Evolutionary conservation across 2,797 vertebrate species (phyloP).

Genomic region (Gambelia wislizenii): DNA sequence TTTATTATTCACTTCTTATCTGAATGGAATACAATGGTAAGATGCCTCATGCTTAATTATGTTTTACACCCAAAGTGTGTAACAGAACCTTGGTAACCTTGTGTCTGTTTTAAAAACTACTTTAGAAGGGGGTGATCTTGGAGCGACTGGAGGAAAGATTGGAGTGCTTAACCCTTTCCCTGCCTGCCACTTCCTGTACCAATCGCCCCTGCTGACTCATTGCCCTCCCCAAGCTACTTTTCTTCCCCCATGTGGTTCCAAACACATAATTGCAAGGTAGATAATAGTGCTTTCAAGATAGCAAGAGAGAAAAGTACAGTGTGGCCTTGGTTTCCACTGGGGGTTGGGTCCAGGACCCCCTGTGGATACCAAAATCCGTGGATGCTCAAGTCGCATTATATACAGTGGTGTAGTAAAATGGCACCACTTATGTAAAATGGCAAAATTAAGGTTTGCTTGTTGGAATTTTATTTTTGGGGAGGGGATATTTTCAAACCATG

Average conservation of each 20-base stretch:
- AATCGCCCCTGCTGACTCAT: too few relatives aligned
- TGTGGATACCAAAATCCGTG: too few relatives aligned
- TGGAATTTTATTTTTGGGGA: too few relatives aligned
- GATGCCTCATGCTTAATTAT: neutral
- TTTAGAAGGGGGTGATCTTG: neutral
- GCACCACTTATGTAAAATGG: too few relatives aligned
- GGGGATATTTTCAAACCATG: too few relatives aligned
- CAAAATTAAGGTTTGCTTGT: too few relatives aligned
- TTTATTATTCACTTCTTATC: neutral
- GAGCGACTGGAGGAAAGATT: neutral
- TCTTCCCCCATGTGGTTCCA: neutral
- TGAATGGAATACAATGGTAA: neutral
- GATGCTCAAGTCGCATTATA: too few relatives aligned
- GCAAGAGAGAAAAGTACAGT: neutral
- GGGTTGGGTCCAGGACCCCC: too few relatives aligned
- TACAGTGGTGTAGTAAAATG: too few relatives aligned
- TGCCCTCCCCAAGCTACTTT: neutral
- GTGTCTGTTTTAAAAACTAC: neutral
- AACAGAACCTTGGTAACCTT: neutral
- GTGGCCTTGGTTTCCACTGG: too few relatives aligned
- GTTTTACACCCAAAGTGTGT: neutral
- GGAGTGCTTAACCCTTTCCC: neutral
- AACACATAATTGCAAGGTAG: neutral
- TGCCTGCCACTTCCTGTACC: neutral
- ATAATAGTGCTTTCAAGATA: neutral